Evolutionary conservation across 1,140 invertebrate species (phyloP).

Genomic region (Frieseomelitta varia): DNA sequence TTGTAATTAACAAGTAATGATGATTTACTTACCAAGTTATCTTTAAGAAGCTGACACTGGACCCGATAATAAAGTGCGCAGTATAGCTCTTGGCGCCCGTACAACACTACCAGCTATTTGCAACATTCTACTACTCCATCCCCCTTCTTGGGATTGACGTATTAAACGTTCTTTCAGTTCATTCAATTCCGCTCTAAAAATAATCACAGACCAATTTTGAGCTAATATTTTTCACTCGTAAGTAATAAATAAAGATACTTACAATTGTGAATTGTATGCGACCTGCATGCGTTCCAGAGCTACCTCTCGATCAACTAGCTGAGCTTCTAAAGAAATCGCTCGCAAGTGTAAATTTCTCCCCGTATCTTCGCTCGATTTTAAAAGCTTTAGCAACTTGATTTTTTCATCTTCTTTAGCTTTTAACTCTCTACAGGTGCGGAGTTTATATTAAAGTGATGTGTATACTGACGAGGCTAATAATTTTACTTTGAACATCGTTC

Average conservation of each 20-base stretch:
- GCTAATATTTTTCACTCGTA: background rate
- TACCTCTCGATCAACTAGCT: slow-evolving; percentile 67
- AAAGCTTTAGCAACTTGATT: slow-evolving; percentile 53
- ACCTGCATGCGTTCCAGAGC: slow-evolving; percentile 68
- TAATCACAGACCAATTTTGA: background rate
- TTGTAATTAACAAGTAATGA: background rate
- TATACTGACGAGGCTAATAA: background rate
- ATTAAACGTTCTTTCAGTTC: slow-evolving; percentile 70
- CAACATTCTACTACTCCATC: slow-evolving; percentile 76
- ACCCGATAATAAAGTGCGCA: slow-evolving; percentile 74
- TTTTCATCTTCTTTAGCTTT: slow-evolving; percentile 60
- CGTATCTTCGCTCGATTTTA: slow-evolving; percentile 61
- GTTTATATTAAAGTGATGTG: background rate
- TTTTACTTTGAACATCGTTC: slow-evolving; percentile 57
- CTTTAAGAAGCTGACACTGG: slow-evolving; percentile 49
- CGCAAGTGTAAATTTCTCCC: slow-evolving; percentile 55
- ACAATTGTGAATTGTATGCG: slow-evolving; percentile 71
- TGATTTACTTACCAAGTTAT: background rate
- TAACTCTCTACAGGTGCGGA: slow-evolving; percentile 52
- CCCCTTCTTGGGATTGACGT: slow-evolving; percentile 68
- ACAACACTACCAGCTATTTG: slow-evolving; percentile 77
- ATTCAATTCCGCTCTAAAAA: slow-evolving; percentile 69
- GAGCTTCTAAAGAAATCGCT: slow-evolving; percentile 65
- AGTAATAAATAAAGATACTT: background rate
- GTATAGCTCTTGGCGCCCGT: slow-evolving; percentile 73